Evolutionary conservation across 2,113 vertebrate genomes (phyloP).

Genomic region (Aphyosemion australe): DNA sequence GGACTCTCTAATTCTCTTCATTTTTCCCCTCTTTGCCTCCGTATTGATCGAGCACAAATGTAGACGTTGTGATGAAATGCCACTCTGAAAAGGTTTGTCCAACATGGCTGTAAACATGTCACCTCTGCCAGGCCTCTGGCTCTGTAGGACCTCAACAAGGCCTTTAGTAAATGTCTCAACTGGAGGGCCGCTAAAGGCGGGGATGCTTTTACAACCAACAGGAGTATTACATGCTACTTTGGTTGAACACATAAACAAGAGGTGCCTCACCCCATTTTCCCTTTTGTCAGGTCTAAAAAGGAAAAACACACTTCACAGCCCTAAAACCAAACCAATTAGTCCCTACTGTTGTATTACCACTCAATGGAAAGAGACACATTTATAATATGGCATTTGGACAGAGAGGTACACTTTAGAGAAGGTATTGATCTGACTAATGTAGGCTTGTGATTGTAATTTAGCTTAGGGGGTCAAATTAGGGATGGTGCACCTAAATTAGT

Average conservation of each 20-base stretch:
- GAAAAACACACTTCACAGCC: not conserved
- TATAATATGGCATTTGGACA: not conserved
- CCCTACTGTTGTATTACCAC: not conserved
- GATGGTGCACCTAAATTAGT: no score
- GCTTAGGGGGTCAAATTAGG: no score
- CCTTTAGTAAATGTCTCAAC: conserved; percentile 53
- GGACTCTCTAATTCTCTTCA: conserved; percentile 26
- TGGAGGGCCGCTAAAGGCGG: conserved; percentile 28
- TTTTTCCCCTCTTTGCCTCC: conserved; percentile 4
- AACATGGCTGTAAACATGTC: conserved; percentile 62
- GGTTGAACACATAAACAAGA: conserved; percentile 15
- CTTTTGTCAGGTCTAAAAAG: not conserved
- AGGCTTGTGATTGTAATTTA: no score
- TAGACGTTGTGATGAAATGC: conserved; percentile 63
- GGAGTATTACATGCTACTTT: conserved; percentile 23
- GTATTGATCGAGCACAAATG: conserved; percentile 50
- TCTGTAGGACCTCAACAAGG: conserved; percentile 48
- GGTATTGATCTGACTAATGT: no score
- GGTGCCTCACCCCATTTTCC: not conserved
- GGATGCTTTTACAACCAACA: conserved; percentile 40
- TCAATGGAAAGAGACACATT: conserved; percentile 7
- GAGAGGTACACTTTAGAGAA: not conserved
- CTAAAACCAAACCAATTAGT: not conserved
- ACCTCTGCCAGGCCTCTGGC: conserved; percentile 33
- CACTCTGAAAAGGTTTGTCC: conserved; percentile 50